These are phyloP conservation scores for Sympetrum striolatum DNA, from an alignment of 2,888 invertebrate genomes.

Conservation along the genomic window DNA sequence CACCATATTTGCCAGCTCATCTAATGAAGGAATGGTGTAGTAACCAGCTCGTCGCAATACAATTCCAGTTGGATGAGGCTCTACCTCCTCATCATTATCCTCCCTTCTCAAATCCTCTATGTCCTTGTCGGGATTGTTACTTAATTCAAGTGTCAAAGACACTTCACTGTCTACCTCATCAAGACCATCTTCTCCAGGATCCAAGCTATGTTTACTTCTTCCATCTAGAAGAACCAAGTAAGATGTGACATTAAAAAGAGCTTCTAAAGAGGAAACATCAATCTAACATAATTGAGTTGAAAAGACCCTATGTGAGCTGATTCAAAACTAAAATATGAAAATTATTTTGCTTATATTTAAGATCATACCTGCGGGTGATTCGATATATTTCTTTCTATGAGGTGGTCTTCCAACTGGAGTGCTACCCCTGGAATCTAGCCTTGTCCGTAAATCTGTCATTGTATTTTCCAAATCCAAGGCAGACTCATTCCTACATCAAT, in stretches of 20 bases:
- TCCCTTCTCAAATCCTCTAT: conserved; percentile 45
- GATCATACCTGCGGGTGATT: not conserved
- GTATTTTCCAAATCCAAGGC: conserved; percentile 19
- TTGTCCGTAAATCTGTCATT: not conserved
- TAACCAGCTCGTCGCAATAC: conserved; percentile 81
- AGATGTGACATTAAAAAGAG: too few species aligned
- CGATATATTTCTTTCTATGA: conserved; percentile 9
- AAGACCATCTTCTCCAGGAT: not conserved
- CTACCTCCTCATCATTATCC: conserved; percentile 52
- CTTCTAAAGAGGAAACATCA: not conserved
- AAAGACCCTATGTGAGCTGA: too few species aligned
- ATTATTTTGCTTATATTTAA: not conserved
- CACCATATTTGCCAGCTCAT: conserved; percentile 77
- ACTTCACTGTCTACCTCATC: conserved; percentile 7
- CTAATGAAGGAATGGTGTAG: conserved; percentile 86
- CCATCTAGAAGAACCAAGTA: not conserved
- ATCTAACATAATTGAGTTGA: not conserved
- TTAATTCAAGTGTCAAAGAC: not conserved
- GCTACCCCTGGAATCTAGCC: conserved; percentile 9
- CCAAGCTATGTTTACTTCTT: not conserved
- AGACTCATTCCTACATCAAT: not conserved
- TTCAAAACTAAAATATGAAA: too few species aligned
- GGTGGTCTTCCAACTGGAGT: conserved; percentile 8
- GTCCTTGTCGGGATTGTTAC: not conserved
- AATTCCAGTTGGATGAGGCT: conserved; percentile 77